Evolutionary conservation across 2,888 invertebrate genomes (phyloP).

Genomic region (Lissocephala sabroskyi): DNA sequence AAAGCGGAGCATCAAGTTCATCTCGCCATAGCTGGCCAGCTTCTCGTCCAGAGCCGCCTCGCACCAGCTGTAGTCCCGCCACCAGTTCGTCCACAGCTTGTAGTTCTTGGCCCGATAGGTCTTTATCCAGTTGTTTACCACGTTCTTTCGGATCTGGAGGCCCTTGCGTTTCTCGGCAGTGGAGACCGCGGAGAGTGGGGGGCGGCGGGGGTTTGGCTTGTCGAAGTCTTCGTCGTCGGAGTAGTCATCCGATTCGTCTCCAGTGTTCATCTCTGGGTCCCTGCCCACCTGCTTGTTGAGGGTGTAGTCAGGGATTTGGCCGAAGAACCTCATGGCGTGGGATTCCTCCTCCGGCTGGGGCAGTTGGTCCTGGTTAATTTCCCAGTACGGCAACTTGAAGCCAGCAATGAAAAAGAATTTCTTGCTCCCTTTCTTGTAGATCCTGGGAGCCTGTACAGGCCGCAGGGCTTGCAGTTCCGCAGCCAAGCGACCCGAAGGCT

Average conservation of each 20-base stretch:
- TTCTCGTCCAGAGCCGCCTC: conserved; percentile 27
- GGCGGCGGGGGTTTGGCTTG: too few relatives aligned
- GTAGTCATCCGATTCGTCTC: conserved; percentile 21
- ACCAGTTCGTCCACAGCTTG: conserved; percentile 35
- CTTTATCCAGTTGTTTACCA: conserved; percentile 21
- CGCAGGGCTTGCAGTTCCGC: too few relatives aligned
- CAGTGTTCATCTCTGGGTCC: too few relatives aligned
- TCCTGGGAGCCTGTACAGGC: too few relatives aligned
- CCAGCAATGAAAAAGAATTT: too few relatives aligned
- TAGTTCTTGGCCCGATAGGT: conserved; percentile 23
- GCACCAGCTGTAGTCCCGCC: conserved; percentile 39
- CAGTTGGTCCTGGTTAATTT: too few relatives aligned
- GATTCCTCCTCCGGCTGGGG: conserved; percentile 34
- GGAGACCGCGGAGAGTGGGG: too few relatives aligned
- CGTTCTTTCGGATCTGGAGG: conserved; percentile 28
- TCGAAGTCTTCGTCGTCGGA: conserved; percentile 29
- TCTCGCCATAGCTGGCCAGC: conserved; percentile 15
- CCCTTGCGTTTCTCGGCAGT: conserved; percentile 19
- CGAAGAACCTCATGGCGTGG: conserved; percentile 38
- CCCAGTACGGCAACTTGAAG: too few relatives aligned
- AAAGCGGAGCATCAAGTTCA: conserved; percentile 21
- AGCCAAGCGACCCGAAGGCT: too few relatives aligned
- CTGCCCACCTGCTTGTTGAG: too few relatives aligned
- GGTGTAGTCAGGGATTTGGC: conserved; percentile 1
- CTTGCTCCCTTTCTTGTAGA: too few relatives aligned